Evolutionary conservation across 2,797 vertebrate genomes (phyloP).

Genomic region (Anguilla pacifica): DNA sequence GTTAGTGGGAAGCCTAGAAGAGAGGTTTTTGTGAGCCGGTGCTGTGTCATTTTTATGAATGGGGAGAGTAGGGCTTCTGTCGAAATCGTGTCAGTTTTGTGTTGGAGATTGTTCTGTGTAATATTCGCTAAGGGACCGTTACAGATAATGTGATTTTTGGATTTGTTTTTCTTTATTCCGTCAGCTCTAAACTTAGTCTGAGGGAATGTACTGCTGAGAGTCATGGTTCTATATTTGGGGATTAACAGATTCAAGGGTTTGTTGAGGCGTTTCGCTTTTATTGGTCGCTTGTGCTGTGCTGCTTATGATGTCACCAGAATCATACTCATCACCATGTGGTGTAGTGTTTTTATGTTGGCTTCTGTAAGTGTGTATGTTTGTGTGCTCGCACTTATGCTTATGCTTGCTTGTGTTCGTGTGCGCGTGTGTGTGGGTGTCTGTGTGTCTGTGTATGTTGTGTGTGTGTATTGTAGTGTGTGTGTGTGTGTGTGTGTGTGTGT

Average conservation of each 20-base stretch:
- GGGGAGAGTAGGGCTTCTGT: neutral
- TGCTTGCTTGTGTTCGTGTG: constrained; percentile 19
- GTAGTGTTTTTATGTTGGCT: neutral
- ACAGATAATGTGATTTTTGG: neutral
- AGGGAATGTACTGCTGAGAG: constrained; percentile 10
- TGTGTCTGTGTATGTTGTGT: constrained; percentile 31
- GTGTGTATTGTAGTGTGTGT: no score
- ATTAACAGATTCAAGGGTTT: neutral
- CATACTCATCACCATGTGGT: neutral
- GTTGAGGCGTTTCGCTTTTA: neutral
- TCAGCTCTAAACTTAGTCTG: neutral
- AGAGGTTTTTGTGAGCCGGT: neutral
- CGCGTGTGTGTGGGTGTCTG: constrained; percentile 10
- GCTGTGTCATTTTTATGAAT: neutral
- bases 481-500: neutral
- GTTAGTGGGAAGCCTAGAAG: neutral
- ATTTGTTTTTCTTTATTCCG: neutral
- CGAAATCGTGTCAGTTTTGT: constrained; percentile 45
- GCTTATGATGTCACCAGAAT: neutral
- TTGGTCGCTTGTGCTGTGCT: neutral
- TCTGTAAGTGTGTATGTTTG: neutral
- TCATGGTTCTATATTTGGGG: constrained; percentile 13
- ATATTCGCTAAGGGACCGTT: neutral
- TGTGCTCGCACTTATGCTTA: no score
- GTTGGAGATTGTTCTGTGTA: neutral